These are phyloP conservation scores for Hippopotamyrus pictus DNA, from an alignment of 2,797 vertebrate genomes.

Conservation along the genomic window DNA sequence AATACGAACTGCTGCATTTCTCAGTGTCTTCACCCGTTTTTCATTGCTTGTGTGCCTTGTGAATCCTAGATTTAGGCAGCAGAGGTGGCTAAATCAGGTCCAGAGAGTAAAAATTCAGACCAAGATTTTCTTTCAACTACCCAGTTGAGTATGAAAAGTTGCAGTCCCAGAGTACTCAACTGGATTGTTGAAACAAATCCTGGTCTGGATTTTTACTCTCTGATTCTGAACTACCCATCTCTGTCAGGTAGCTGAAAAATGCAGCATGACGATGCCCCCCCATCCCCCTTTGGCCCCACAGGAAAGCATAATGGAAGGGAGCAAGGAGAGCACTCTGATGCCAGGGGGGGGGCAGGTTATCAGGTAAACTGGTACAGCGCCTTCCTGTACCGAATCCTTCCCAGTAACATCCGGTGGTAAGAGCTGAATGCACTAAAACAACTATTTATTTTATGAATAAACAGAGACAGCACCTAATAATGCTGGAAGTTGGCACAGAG, in stretches of 20 bases:
- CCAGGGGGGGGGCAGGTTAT: conserved; percentile 37
- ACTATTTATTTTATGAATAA: background rate
- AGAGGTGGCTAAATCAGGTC: background rate
- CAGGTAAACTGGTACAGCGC: conserved; percentile 32
- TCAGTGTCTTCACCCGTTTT: background rate
- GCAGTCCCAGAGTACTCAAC: background rate
- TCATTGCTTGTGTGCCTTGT: background rate
- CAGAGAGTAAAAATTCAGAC: background rate
- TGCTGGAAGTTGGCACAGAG: background rate
- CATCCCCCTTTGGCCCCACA: background rate
- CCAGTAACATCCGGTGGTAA: conserved; percentile 43
- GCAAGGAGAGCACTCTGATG: background rate
- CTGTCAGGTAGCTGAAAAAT: background rate
- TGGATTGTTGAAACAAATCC: background rate
- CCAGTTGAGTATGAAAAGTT: background rate
- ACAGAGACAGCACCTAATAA: background rate
- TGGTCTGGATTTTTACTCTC: background rate
- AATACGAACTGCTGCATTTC: background rate
- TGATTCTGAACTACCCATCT: background rate
- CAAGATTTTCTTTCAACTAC: background rate
- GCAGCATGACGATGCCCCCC: background rate
- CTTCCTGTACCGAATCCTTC: conserved; percentile 42
- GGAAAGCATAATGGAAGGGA: background rate
- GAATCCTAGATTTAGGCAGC: background rate
- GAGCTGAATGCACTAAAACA: background rate